phyloP scores from a whole-genome alignment of 2,888 invertebrate species.

The Synergus umbraculus region DNA sequence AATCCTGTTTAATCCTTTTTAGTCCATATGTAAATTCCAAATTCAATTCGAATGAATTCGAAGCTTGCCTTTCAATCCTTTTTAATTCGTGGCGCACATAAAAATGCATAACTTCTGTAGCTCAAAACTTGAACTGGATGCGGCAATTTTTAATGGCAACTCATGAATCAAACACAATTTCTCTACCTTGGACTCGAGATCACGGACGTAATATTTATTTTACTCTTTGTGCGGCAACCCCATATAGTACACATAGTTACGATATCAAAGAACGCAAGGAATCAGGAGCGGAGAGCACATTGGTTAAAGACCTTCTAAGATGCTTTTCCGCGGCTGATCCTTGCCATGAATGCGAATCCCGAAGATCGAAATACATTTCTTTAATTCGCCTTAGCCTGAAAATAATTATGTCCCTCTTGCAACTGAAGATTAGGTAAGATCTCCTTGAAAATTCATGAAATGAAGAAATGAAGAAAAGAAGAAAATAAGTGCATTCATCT shows the following conservation, averaged over 20 bases:
- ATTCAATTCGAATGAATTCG: no score
- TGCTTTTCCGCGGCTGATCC: conserved; percentile 64
- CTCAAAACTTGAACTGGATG: neutral
- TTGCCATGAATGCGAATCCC: conserved; percentile 59
- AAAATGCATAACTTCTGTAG: no score
- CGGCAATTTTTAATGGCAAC: conserved; percentile 14
- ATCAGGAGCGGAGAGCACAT: conserved; percentile 53
- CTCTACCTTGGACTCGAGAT: conserved; percentile 2
- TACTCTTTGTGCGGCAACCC: conserved; percentile 64
- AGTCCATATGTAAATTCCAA: no score
- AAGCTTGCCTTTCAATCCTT: no score
- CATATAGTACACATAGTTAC: conserved; percentile 49
- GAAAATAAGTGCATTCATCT: neutral
- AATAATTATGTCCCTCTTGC: conserved; percentile 54
- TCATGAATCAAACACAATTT: neutral
- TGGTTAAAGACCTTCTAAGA: conserved; percentile 58
- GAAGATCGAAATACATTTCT: conserved; percentile 66
- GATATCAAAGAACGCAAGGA: conserved; percentile 65
- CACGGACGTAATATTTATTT: conserved; percentile 68
- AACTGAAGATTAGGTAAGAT: conserved; percentile 31
- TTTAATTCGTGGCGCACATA: no score
- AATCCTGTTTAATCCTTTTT: no score
- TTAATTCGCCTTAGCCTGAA: conserved; percentile 58
- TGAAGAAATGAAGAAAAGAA: neutral
- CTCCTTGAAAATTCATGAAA: conserved; percentile 5